Evolutionary conservation across 2,797 vertebrate genomes (phyloP).

Genomic region (Pseudochirops cupreus): DNA sequence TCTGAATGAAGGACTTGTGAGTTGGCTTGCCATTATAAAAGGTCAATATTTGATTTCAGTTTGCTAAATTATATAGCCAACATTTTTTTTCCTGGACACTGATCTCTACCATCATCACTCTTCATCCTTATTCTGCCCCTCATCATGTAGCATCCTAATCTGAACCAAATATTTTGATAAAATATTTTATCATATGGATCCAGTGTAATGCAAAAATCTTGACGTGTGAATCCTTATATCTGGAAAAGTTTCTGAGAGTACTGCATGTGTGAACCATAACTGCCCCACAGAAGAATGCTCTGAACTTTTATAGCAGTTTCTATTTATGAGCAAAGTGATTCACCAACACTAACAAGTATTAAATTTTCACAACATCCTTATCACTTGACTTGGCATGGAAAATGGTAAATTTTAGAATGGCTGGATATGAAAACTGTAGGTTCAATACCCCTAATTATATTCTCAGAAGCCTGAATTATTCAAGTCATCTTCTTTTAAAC

Average conservation of each 20-base stretch:
- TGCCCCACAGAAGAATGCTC: constrained; percentile 68
- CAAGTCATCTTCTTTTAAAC: constrained; percentile 32
- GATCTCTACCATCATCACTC: background rate
- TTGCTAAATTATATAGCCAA: constrained; percentile 21
- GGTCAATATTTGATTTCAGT: background rate
- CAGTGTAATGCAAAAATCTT: background rate
- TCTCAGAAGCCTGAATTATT: constrained; percentile 19
- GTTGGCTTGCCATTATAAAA: background rate
- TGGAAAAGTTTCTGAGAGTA: constrained; percentile 43
- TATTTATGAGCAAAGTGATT: constrained; percentile 71
- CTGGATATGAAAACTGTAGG: constrained; percentile 47
- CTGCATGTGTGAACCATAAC: constrained; percentile 55
- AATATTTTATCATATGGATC: constrained; percentile 22
- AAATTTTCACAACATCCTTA: constrained; percentile 59
- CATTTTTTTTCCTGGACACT: constrained; percentile 14
- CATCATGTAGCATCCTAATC: background rate
- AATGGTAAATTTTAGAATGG: constrained; percentile 47
- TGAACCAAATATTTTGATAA: constrained; percentile 41
- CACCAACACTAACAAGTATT: constrained; percentile 70
- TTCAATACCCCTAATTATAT: constrained; percentile 36
- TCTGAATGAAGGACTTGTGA: background rate
- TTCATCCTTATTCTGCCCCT: background rate
- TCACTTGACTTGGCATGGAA: constrained; percentile 59
- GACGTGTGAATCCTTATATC: background rate
- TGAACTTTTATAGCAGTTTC: constrained; percentile 77